Conservation (phyloP, 2,113 vertebrate species). For the Arenaria interpres region DNA sequence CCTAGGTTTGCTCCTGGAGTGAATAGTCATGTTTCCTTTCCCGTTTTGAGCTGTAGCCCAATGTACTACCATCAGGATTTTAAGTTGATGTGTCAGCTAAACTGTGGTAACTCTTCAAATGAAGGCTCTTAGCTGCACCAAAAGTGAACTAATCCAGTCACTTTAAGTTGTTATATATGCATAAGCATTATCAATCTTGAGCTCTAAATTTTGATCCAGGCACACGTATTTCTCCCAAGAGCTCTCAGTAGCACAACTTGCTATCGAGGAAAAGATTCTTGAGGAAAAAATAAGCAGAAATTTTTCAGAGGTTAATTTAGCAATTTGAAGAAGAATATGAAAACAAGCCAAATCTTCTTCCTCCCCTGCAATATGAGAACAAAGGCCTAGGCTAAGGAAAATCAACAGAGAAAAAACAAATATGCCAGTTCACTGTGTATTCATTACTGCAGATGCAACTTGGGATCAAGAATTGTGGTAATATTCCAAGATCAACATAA, state of each 20-base stretch:
- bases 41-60: not conserved
- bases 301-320: not conserved
- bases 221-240: not conserved
- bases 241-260: not conserved
- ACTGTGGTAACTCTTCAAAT: not conserved
- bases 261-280: not conserved
- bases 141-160: not conserved
- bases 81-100: not conserved
- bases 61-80: not conserved
- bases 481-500: not conserved
- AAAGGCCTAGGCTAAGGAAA: not conserved
- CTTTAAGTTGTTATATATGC: not conserved
- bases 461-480: not conserved
- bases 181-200: not conserved
- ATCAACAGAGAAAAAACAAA: not conserved
- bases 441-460: not conserved
- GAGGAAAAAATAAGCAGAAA: not conserved
- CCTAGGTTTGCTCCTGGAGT: not conserved
- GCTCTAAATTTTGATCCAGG: not conserved
- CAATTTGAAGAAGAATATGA: not conserved
- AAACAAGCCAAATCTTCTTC: not conserved
- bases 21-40: not conserved
- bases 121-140: not conserved
- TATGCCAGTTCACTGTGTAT: not conserved
- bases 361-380: not conserved